phyloP scores from a whole-genome alignment of 92 coral and sea anemone species.

The Ricordea florida region DNA sequence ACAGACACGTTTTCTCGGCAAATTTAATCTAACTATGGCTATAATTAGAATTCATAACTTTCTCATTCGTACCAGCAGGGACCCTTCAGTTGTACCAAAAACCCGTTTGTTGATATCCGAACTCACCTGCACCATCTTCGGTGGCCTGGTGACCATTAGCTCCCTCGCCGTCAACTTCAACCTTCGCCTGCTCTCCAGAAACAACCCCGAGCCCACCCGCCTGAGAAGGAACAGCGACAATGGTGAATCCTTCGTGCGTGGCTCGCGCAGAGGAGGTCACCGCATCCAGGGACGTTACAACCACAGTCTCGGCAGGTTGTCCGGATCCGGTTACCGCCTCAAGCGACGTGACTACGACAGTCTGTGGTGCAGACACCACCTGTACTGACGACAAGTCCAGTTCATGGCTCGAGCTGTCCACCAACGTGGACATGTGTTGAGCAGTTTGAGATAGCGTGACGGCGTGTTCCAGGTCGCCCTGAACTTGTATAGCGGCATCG shows the following conservation, averaged over 20 bases:
- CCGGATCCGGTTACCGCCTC: conserved; percentile 68
- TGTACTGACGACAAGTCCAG: conserved; percentile 74
- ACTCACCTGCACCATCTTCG: conserved; percentile 21
- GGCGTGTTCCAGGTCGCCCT: conserved; percentile 70
- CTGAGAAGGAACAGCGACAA: conserved; percentile 58
- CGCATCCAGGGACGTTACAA: conserved; percentile 84
- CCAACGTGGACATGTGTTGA: conserved; percentile 66
- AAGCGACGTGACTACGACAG: conserved; percentile 87
- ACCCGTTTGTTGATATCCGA: background rate
- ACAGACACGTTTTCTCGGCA: too few species aligned
- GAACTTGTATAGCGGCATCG: conserved; percentile 89
- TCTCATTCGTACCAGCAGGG: too few species aligned
- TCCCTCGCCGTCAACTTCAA: conserved; percentile 36
- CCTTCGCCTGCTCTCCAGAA: conserved; percentile 52
- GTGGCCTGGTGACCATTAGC: conserved; percentile 20
- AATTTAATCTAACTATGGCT: too few species aligned
- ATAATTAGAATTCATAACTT: too few species aligned
- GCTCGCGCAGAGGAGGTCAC: conserved; percentile 27
- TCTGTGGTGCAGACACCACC: conserved; percentile 78
- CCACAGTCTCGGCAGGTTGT: conserved; percentile 71
- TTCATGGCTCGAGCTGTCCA: conserved; percentile 68
- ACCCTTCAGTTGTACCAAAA: too few species aligned
- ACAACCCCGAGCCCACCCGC: conserved; percentile 46
- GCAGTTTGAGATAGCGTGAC: conserved; percentile 67
- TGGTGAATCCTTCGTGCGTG: conserved; percentile 45